Percentiles rank a stretch among this genome's conserved stretches.
Evolutionary conservation across 2,113 vertebrate species (phyloP).

Genomic region (Abramis brama): DNA sequence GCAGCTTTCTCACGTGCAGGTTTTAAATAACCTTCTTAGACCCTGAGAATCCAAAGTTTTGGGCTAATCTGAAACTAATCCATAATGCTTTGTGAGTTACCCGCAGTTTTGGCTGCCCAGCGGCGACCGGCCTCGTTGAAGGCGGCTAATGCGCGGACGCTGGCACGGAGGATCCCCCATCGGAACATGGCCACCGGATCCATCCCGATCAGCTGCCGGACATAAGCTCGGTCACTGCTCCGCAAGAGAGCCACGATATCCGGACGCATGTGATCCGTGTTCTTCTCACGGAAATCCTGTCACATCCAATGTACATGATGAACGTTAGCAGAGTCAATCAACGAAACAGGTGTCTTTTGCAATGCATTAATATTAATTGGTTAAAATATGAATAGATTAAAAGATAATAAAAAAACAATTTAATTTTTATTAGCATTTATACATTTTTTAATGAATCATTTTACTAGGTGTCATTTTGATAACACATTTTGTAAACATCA

Average conservation of each 20-base stretch:
- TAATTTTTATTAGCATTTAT: neutral
- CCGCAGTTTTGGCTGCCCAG: constrained; percentile 81
- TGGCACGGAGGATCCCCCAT: constrained; percentile 90
- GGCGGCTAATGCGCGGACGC: constrained; percentile 86
- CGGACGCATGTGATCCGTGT: constrained; percentile 97
- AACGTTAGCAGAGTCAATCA: neutral
- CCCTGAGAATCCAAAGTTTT: neutral
- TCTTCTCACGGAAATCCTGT: constrained; percentile 98
- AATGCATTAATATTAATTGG: neutral
- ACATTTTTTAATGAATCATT: too few species aligned
- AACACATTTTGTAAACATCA: neutral
- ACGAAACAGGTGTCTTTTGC: neutral
- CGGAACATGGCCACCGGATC: constrained; percentile 96
- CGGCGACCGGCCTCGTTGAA: constrained; percentile 86
- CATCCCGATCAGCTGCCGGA: constrained; percentile 95
- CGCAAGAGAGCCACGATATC: constrained; percentile 95
- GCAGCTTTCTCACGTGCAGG: neutral
- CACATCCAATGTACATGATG: too few species aligned
- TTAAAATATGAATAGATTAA: neutral
- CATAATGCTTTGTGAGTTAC: constrained; percentile 61
- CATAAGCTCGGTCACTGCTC: constrained; percentile 89
- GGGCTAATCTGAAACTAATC: constrained; percentile 29
- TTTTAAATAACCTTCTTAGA: constrained; percentile 43
- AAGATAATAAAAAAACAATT: neutral
- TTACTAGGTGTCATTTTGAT: neutral